phyloP scores from a whole-genome alignment of 2,888 invertebrate genomes.

The Priocnemis perturbator region DNA sequence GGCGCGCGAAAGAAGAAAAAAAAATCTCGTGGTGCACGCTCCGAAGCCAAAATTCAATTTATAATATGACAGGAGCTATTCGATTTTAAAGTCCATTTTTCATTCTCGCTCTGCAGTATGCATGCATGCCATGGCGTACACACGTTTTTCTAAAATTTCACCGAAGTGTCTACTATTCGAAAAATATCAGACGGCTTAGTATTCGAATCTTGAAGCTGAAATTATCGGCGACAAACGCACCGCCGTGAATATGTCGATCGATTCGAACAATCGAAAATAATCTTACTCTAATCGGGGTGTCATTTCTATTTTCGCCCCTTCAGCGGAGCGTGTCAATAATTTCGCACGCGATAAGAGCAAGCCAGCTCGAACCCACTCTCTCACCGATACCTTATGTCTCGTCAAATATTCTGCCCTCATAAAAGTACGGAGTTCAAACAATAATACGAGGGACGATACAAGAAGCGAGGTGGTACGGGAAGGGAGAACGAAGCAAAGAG shows the following conservation, averaged over 20 bases:
- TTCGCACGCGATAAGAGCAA: no score
- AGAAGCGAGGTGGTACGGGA: neutral
- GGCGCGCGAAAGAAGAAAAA: constrained; percentile 50
- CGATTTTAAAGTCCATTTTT: constrained; percentile 73
- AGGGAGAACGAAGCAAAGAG: neutral
- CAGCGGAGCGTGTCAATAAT: no score
- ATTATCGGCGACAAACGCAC: neutral
- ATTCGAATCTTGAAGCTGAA: neutral
- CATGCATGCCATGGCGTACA: constrained; percentile 54
- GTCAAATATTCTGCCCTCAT: no score
- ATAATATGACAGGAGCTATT: constrained; percentile 72
- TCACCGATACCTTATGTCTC: no score
- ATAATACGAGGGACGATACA: no score
- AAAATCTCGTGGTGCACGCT: constrained; percentile 59
- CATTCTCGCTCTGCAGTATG: constrained; percentile 59
- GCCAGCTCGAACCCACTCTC: no score
- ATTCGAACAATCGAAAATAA: no score
- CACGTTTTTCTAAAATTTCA: constrained; percentile 57
- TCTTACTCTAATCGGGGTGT: no score
- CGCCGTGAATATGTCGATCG: constrained; percentile 1
- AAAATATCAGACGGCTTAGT: constrained; percentile 47
- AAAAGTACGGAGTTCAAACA: no score
- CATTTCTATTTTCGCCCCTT: no score
- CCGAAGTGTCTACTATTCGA: constrained; percentile 52
- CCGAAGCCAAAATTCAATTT: constrained; percentile 71